A percentile compares a stretch with the other conserved stretches of the same genome.
These are phyloP conservation scores for Metellina segmentata DNA, from an alignment of 2,888 invertebrate genomes.

Conservation along the genomic window DNA sequence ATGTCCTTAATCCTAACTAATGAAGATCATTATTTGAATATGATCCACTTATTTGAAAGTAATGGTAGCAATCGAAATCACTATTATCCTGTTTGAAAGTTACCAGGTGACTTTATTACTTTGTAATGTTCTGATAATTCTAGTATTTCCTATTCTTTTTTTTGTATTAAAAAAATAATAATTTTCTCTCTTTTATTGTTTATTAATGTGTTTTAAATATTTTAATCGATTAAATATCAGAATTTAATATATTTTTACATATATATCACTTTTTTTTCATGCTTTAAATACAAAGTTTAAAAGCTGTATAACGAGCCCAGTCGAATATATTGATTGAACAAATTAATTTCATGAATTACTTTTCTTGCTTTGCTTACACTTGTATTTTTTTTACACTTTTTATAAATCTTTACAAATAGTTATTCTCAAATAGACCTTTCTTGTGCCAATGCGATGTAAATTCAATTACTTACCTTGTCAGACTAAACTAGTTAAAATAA, in stretches of 20 bases:
- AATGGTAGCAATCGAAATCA: neutral
- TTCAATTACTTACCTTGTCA: too few species aligned
- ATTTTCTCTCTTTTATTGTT: neutral
- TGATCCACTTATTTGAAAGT: neutral
- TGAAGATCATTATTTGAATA: neutral
- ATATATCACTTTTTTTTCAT: neutral
- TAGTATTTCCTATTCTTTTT: neutral
- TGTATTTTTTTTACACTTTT: too few species aligned
- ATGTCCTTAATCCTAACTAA: neutral
- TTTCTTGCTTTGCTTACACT: too few species aligned
- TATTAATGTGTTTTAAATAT: neutral
- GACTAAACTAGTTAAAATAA: too few species aligned
- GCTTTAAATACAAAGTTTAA: too few species aligned
- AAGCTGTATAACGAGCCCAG: too few species aligned
- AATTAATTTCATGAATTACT: too few species aligned
- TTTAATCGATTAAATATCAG: neutral
- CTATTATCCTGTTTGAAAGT: neutral
- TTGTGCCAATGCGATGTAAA: too few species aligned
- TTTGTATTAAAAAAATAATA: neutral
- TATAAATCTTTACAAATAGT: too few species aligned
- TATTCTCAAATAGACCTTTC: too few species aligned
- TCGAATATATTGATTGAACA: too few species aligned
- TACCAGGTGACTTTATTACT: neutral
- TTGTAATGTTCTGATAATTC: neutral
- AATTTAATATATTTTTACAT: neutral